phyloP scores from a whole-genome alignment of 2,888 invertebrate species.

The Coleophora deauratella region DNA sequence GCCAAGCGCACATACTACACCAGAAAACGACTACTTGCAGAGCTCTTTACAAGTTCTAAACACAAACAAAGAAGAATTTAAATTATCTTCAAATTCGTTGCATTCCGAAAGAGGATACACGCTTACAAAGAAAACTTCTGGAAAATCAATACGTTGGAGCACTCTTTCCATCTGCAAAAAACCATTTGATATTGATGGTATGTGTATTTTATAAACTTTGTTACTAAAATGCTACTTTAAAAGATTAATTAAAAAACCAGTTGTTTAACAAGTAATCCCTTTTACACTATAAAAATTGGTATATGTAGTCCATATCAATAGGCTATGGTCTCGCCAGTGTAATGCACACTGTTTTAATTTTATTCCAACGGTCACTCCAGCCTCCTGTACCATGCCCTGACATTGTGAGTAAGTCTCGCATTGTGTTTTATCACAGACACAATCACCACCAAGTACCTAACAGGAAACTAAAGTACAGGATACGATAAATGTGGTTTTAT shows the following conservation, averaged over 20 bases:
- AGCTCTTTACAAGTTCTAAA: slow-evolving; percentile 35
- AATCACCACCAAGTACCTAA: slow-evolving; percentile 39
- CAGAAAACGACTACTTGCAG: slow-evolving; percentile 25
- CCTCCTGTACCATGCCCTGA: slow-evolving; percentile 6
- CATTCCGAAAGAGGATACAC: slow-evolving; percentile 15
- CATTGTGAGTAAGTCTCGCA: slow-evolving; percentile 30
- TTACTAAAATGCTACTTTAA: no score
- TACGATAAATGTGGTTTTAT: slow-evolving; percentile 57
- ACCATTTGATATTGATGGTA: slow-evolving; percentile 30
- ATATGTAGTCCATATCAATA: no score
- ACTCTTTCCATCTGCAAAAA: slow-evolving; percentile 37
- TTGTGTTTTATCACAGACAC: slow-evolving; percentile 25
- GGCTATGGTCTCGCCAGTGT: no score
- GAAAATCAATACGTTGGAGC: slow-evolving; percentile 49
- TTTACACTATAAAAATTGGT: no score
- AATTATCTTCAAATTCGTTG: slow-evolving; percentile 36
- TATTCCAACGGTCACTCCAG: background rate
- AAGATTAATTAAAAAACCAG: no score
- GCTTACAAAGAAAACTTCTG: slow-evolving; percentile 11
- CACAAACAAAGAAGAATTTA: slow-evolving; percentile 14
- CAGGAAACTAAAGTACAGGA: slow-evolving; percentile 60
- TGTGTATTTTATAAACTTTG: slow-evolving; percentile 9
- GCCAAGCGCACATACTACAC: no score
- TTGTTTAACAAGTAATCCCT: no score
- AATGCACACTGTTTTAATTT: background rate